Base-by-base conservation (phyloP, 2,797 vertebrate genomes). In the Rhabdomys pumilio region DNA sequence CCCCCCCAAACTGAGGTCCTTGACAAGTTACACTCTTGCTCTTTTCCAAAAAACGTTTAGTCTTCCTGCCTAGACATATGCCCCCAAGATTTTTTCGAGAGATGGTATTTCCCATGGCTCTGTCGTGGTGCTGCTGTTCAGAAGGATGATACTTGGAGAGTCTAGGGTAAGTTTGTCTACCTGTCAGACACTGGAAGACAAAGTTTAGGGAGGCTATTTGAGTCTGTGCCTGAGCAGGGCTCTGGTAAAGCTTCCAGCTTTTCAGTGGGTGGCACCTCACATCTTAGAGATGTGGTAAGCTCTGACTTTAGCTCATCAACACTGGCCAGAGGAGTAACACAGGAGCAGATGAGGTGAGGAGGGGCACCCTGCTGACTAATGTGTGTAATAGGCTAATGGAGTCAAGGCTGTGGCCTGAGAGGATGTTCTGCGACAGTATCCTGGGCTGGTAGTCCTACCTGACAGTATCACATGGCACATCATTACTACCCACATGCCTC, bases 201-300 rank as follows among this genome's bases (percentile, higher is more conserved):
- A 29, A 63, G 86, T 13, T 2, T 38, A 77, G 77, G 47, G 7
- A 47, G 7, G 4, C 31, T 38, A 15, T 63, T 73, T 50, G 86
- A 75, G 63, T 9, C 34, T 24, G 31, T 34, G 41, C 12, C 11
- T 22, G 22, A 57, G 47, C 24, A 34, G 53, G 47, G 31, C 82
- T 47, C 24, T 4, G 12, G 2, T 73, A 5, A 7, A 55, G 24
- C 50, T 38, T 53, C 6, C 3, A 2, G 82, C 44, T 65, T 82
- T 89, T 44, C 14, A 20, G 44, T 38, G 3, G 6, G 65, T 1
- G 0, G 26, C 3, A 0, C 44, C 38, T 14, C 5, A 11, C 34
- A 24, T 3, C 76, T 34, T 89, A n/a, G 15, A n/a, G 73, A 14
- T 73, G 0, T 2, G 0, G 4, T 44, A 44, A 61, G 1, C 61